Evolutionary conservation across 2,888 invertebrate genomes (phyloP).

Genomic region (Erebia palarica): DNA sequence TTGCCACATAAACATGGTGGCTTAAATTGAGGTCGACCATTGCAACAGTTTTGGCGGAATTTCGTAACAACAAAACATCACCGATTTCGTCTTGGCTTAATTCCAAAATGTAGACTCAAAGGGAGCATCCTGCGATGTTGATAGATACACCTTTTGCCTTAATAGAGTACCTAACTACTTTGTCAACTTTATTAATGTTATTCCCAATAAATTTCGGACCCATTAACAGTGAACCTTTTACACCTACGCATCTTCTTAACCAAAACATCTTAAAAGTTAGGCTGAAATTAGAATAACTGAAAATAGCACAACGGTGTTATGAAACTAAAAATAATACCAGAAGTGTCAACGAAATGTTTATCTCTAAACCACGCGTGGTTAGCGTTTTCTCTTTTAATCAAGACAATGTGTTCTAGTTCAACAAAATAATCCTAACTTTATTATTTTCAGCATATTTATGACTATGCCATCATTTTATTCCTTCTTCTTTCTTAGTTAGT

Average conservation of each 20-base stretch:
- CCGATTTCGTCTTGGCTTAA: slow-evolving; percentile 56
- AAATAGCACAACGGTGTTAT: slow-evolving; percentile 26
- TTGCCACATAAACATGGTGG: slow-evolving; percentile 46
- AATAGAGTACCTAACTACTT: slow-evolving; percentile 22
- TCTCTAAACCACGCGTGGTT: slow-evolving; percentile 21
- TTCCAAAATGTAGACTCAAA: slow-evolving; percentile 64
- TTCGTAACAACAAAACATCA: slow-evolving; percentile 77
- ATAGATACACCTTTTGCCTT: slow-evolving; percentile 49
- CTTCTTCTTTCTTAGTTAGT: too few relatives aligned
- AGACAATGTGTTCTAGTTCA: background rate
- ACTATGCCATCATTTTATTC: too few relatives aligned
- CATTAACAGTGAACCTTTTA: slow-evolving; percentile 29
- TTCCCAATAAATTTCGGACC: slow-evolving; percentile 28
- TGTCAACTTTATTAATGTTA: slow-evolving; percentile 23
- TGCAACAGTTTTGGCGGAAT: slow-evolving; percentile 78
- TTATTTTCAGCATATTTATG: background rate
- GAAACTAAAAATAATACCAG: slow-evolving; percentile 33
- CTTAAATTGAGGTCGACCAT: slow-evolving; percentile 69
- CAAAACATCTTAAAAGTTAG: slow-evolving; percentile 26
- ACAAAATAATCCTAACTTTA: background rate
- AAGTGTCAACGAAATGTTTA: slow-evolving; percentile 34
- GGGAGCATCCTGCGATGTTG: slow-evolving; percentile 42
- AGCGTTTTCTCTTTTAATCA: slow-evolving; percentile 1
- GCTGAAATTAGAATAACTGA: slow-evolving; percentile 30
- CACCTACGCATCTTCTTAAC: slow-evolving; percentile 20